Percentiles rank a stretch among this genome's conserved stretches.
These are phyloP conservation scores for Pogonocichla stellata DNA, from an alignment of 2,113 vertebrate species.

Conservation along the genomic window DNA sequence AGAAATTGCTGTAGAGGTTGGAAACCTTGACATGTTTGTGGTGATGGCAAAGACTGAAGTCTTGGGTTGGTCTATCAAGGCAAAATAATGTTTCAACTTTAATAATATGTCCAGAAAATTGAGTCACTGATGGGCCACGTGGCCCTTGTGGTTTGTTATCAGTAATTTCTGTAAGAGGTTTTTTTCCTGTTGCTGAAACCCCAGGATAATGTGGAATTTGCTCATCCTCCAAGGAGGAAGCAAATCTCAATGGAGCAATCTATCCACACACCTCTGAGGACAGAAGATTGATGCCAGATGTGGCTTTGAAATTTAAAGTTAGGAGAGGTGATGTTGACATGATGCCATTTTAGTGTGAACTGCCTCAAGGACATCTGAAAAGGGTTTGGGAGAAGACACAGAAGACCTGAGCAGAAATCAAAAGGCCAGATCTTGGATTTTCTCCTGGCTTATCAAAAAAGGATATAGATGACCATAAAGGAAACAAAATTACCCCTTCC, in stretches of 20 bases:
- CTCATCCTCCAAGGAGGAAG: background rate
- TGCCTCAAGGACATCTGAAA: background rate
- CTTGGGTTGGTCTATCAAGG: background rate
- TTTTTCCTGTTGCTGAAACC: background rate
- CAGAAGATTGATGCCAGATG: background rate
- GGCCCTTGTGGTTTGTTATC: background rate
- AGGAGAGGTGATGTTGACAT: background rate
- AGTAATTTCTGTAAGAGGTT: background rate
- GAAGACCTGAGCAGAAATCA: background rate
- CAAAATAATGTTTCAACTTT: background rate
- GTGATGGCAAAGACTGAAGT: background rate
- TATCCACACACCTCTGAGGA: fast-evolving
- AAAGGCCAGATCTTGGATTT: background rate
- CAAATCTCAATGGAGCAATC: background rate
- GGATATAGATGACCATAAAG: background rate
- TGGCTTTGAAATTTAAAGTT: background rate
- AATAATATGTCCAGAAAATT: background rate
- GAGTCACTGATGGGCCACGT: background rate
- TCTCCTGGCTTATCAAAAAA: background rate
- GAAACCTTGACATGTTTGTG: background rate
- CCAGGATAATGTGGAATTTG: background rate
- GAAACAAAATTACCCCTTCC: background rate
- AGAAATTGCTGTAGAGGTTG: background rate
- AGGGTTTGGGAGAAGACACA: background rate
- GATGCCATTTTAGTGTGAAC: background rate